Percentiles rank a stretch among this genome's conserved stretches.
phyloP scores from a whole-genome alignment of 2,888 invertebrate genomes.

The Labia minor region DNA sequence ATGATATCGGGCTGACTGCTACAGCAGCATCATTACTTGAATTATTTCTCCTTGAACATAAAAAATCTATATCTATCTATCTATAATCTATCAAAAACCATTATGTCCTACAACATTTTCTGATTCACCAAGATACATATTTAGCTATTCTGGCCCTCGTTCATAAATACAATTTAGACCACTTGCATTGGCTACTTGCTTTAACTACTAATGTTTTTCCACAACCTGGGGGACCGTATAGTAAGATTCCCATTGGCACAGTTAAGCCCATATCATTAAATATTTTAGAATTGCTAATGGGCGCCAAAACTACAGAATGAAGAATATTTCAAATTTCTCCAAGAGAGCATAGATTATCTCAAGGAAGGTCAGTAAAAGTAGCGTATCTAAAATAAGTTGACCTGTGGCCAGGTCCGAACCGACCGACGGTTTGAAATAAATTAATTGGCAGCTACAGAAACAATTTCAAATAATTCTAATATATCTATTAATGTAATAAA shows the following conservation, averaged over 20 bases:
- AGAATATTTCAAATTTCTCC: constrained; percentile 78
- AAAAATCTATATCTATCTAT: constrained; percentile 93
- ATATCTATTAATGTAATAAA: too few relatives aligned
- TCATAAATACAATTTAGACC: constrained; percentile 98
- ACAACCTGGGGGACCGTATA: constrained; percentile 95
- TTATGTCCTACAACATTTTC: constrained; percentile 94
- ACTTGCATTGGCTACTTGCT: constrained; percentile 96
- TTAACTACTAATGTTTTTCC: constrained; percentile 95
- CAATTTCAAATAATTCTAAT: too few relatives aligned
- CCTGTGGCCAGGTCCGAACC: too few relatives aligned
- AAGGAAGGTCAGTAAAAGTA: constrained; percentile 92
- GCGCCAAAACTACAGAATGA: constrained; percentile 82
- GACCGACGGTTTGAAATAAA: too few relatives aligned
- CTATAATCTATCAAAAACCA: constrained; percentile 92
- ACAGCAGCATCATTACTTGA: constrained; percentile 60
- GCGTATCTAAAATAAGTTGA: constrained; percentile 54
- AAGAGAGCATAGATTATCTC: constrained; percentile 93
- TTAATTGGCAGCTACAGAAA: too few relatives aligned
- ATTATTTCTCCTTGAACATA: constrained; percentile 81
- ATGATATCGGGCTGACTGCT: too few relatives aligned
- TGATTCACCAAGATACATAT: constrained; percentile 99
- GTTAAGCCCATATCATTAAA: constrained; percentile 66
- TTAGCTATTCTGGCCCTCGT: constrained; percentile 94
- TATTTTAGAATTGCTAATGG: constrained; percentile 75
- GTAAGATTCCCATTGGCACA: constrained; percentile 76